Evolutionary conservation across 2,113 vertebrate species (phyloP).

Genomic region (Entosphenus tridentatus): DNA sequence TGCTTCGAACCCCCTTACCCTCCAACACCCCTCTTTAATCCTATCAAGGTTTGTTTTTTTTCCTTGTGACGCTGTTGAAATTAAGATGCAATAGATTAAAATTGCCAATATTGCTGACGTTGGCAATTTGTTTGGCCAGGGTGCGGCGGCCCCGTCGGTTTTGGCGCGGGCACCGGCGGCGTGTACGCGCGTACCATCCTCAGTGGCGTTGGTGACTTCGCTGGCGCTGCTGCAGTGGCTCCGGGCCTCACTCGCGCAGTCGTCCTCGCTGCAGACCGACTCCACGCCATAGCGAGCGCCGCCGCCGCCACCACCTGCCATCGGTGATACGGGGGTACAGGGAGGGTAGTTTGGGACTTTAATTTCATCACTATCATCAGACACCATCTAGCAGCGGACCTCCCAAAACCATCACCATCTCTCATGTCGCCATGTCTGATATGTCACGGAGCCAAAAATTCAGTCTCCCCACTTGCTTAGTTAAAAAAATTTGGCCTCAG

Average conservation of each 20-base stretch:
- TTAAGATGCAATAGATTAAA: not conserved
- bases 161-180: not conserved
- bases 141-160: not conserved
- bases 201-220: conserved; percentile 36
- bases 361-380: no score
- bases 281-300: conserved; percentile 15
- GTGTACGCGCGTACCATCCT: conserved; percentile 38
- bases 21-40: not conserved
- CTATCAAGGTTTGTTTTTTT: not conserved
- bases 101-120: not conserved
- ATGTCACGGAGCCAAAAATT: no score
- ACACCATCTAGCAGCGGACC: no score
- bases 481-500: no score
- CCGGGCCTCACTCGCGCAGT: conserved; percentile 45
- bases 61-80: not conserved
- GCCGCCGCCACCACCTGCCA: no score
- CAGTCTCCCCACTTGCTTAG: no score
- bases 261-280: conserved; percentile 57
- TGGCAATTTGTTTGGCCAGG: not conserved
- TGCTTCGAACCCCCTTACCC: not conserved
- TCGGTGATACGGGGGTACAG: no score
- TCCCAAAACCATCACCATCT: no score
- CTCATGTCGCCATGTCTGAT: no score
- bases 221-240: conserved; percentile 67
- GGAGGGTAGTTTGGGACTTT: no score